These are phyloP conservation scores for Drosophila yakuba DNA, from an alignment of 1,140 invertebrate species.

Conservation along the genomic window DNA sequence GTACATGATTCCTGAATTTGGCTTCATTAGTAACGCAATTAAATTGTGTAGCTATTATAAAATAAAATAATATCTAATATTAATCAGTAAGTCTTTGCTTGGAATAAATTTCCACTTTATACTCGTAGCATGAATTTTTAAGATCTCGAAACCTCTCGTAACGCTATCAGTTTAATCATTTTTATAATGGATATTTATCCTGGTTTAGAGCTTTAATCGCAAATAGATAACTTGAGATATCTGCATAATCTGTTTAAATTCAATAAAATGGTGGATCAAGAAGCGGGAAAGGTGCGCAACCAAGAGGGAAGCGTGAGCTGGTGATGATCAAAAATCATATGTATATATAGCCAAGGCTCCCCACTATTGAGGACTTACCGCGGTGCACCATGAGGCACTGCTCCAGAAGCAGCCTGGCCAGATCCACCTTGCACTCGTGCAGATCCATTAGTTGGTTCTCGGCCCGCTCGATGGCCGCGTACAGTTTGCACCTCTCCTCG, in stretches of 20 bases:
- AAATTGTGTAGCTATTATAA: too few species aligned
- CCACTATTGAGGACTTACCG: conserved; percentile 39
- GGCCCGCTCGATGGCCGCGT: conserved; percentile 63
- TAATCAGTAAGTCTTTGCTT: not conserved
- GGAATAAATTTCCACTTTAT: too few species aligned
- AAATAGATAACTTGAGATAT: too few species aligned
- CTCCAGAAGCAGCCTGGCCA: conserved; percentile 62
- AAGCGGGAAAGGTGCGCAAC: conserved; percentile 15
- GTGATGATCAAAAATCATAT: conserved; percentile 27
- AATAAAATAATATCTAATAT: too few species aligned
- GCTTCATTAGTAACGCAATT: too few species aligned
- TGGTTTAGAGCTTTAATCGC: too few species aligned
- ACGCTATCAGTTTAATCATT: too few species aligned
- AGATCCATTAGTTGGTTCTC: conserved; percentile 64
- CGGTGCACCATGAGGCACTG: conserved; percentile 68
- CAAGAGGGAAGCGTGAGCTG: conserved; percentile 29
- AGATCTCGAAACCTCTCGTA: too few species aligned
- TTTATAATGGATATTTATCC: too few species aligned
- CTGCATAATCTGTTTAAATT: too few species aligned
- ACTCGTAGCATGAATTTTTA: too few species aligned
- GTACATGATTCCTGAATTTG: not conserved
- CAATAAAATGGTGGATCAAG: conserved; percentile 1
- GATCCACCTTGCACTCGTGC: conserved; percentile 62
- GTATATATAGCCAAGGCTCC: not conserved
- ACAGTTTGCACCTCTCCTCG: conserved; percentile 72